Conservation (phyloP, 2,797 vertebrate genomes). For the Esox lucius region DNA sequence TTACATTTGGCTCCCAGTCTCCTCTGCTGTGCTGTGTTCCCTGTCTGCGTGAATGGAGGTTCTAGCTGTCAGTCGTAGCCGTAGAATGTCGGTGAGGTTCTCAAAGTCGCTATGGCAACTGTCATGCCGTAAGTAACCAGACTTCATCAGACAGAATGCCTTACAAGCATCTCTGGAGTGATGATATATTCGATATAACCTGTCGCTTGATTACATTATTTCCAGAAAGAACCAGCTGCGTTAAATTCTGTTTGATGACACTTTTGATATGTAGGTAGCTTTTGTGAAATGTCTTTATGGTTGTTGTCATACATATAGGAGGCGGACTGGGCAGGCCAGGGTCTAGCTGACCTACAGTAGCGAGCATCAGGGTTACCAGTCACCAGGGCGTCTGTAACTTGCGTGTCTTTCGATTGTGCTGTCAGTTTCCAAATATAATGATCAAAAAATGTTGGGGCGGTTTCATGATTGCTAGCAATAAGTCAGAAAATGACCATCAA, state of each 20-base stretch:
- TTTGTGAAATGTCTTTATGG: neutral
- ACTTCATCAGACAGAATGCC: conserved; percentile 40
- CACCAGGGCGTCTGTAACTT: no score
- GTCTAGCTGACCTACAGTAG: no score
- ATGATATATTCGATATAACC: conserved; percentile 48
- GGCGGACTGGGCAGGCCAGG: no score
- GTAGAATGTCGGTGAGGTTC: no score
- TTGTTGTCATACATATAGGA: conserved; percentile 8
- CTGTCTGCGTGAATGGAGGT: no score
- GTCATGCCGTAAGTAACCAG: conserved; percentile 56
- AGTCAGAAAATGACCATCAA: conserved; percentile 33
- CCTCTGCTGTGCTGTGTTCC: no score
- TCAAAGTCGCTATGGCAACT: conserved; percentile 73
- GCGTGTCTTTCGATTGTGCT: neutral
- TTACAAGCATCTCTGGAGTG: conserved; percentile 19
- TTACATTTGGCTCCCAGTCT: no score
- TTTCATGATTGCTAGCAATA: neutral
- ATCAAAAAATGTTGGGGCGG: neutral
- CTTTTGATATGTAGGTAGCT: neutral
- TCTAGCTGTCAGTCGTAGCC: no score
- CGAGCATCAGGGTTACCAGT: no score
- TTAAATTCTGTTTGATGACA: conserved; percentile 55
- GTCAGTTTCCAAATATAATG: neutral
- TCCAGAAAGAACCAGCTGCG: conserved; percentile 12
- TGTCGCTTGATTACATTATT: conserved; percentile 50